Evolutionary conservation across 2,797 vertebrate species (phyloP), one percentile per base, ranked within the genome.

Genomic region (Gephyroberyx darwinii): DNA sequence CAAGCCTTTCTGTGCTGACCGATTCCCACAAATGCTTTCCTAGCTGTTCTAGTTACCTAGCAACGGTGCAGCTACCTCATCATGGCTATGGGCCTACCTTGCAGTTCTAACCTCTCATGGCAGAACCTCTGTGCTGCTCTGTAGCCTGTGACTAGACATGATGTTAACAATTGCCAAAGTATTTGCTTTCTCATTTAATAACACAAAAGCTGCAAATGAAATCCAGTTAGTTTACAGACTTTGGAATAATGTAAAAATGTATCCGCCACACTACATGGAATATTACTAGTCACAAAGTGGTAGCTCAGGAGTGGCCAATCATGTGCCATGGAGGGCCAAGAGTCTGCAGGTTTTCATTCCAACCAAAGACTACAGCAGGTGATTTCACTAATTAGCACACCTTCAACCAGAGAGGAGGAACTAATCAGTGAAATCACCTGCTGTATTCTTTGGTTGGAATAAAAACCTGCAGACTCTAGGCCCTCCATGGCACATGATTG

Each of bases 31-130:
- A 72, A 53, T 70, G 63, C 59, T 68, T 74, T 50, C 65, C 60
- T 41, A 56, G 63, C 65, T 75, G 30, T 56, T 77, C 47, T 50
- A 41, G 87, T 92, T 87, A 67, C 84, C 60, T 74, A 72, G 89
- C 81, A 89, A 90, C 76, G 4, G 60, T 73, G 52, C 55, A 74
- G n/a, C 55, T 66, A 79, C 53, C 57, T 62, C 62, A 39, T 62
- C 10, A 30, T 13, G 35, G 52, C 51, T 20, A 30, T 45, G 60
- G 33, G n/a, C n/a, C 59, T 58, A 14, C 62, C 19, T 75, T 9
- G 12, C 52, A 69, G 37, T 45, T 31, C 68, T 69, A 16, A 72
- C 61, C 58, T 60, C 16, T 50, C 19, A 16, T 47, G 13, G 62
- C 12, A 39, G 8, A 45, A 20, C 48, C 19, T 56, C 35, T 41